Evolutionary conservation across 2,797 vertebrate genomes (phyloP), one percentile per base, ranked within the genome.

Genomic region (Pantherophis alleghaniensis): DNA sequence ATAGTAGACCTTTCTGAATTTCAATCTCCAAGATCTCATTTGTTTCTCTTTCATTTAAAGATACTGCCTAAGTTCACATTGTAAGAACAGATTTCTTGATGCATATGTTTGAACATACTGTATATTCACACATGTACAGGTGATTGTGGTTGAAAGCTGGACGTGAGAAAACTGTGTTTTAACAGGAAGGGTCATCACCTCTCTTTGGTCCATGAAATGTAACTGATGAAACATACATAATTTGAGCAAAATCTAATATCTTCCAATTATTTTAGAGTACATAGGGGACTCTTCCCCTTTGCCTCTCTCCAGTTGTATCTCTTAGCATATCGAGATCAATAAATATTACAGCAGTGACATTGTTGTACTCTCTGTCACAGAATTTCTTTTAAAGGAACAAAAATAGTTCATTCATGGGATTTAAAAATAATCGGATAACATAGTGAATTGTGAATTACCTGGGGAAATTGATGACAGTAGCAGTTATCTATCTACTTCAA

Each of bases 1-100:
- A 95, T n/a, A 92, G 14, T 24, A 57, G n/a, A 18, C 42, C 53
- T 91, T 55, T 56, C 26, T 83, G 14, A 16, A 3, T 59, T 94
- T 95, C 10, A 6, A 66, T 26, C 60, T 53, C 60, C 93, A 94
- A 92, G 26, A 12, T 69, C 91, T 24, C 69, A 60, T 95, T 95
- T 91, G 13, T 94, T 60, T 42, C 0, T 4, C 42, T 95, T 89
- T n/a, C 88, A 86, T 92, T 79, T 95, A 47, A 79, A 89, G 94
- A n/a, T 69, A 51, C 55, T 90, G 22, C 86, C 9, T 1, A 89
- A 42, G 11, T 90, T 93, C 92, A 42, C 14, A 16, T 94, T 1
- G 6, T 59, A 91, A 89, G 88, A 9, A 89, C 32, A 91, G 37
- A 55, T 63, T 28, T 26, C 20, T 22, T 42, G 16, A 60, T 47